A percentile compares a stretch with the other conserved stretches of the same genome.
Evolutionary conservation across 2,888 invertebrate genomes (phyloP).

Genomic region (Resseliella maxima): DNA sequence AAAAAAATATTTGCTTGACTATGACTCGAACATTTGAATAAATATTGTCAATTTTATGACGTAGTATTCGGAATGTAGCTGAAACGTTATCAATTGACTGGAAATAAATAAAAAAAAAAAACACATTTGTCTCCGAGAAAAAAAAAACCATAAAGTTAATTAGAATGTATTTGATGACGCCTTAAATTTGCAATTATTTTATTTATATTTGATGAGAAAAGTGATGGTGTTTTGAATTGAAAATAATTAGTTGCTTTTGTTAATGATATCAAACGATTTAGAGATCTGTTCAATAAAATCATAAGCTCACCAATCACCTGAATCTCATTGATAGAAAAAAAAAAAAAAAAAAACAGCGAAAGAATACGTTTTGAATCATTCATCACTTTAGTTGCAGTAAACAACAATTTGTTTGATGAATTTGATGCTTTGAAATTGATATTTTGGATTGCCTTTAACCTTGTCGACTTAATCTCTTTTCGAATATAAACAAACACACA

Average conservation of each 20-base stretch:
- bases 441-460: neutral
- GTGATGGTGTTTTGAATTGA: neutral
- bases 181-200: neutral
- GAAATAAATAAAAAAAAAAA: no score
- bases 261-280: no score
- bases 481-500: neutral
- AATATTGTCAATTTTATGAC: neutral
- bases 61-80: neutral
- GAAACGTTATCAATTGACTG: neutral
- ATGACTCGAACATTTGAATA: neutral
- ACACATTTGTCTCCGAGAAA: no score
- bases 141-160: neutral
- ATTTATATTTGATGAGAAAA: neutral
- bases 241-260: neutral
- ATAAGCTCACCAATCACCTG: neutral
- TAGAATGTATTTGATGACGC: constrained; percentile 4
- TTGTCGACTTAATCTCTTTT: neutral
- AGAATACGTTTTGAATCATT: neutral
- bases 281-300: neutral
- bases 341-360: neutral
- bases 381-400: neutral
- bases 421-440: neutral
- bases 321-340: neutral
- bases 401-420: neutral
- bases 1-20: no score